Evolutionary conservation across 2,113 vertebrate species (phyloP).

Genomic region (Electrona antarctica): DNA sequence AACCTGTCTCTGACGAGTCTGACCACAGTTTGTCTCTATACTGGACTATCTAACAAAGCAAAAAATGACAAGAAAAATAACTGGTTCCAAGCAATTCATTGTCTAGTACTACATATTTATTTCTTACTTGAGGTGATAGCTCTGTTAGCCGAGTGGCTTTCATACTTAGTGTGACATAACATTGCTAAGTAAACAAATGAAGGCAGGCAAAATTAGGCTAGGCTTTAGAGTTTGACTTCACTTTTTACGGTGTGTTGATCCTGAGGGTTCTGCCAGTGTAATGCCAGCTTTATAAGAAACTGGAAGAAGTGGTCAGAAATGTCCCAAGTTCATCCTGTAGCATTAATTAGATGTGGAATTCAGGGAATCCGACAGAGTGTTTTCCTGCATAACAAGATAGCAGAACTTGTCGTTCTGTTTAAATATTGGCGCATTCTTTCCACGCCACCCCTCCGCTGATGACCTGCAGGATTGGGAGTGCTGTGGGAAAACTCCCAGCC

Average conservation of each 20-base stretch:
- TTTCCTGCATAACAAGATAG: conserved; percentile 80
- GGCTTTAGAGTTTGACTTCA: conserved; percentile 39
- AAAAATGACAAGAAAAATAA: too few relatives aligned
- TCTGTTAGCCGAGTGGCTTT: neutral
- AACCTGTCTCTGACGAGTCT: too few relatives aligned
- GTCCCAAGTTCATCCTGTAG: conserved; percentile 74
- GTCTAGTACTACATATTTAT: too few relatives aligned
- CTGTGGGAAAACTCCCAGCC: conserved; percentile 73
- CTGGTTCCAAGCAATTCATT: too few relatives aligned
- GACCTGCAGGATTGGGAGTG: conserved; percentile 64
- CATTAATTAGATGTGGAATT: conserved; percentile 87
- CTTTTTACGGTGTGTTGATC: conserved; percentile 30
- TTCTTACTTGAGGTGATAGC: too few relatives aligned
- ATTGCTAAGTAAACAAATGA: conserved; percentile 48
- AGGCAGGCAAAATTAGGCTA: conserved; percentile 4
- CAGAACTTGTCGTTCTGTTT: conserved; percentile 77
- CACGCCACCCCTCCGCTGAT: conserved; percentile 58
- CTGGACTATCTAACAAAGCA: too few relatives aligned
- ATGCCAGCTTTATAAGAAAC: conserved; percentile 29
- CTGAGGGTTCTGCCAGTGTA: neutral
- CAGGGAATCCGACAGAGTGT: conserved; percentile 76
- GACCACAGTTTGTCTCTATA: too few relatives aligned
- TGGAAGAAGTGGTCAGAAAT: conserved; percentile 44
- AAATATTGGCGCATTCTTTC: conserved; percentile 82
- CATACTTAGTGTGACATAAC: conserved; percentile 40